Base-by-base conservation (phyloP, 2,888 invertebrate genomes). In the Peribatodes rhomboidaria region DNA sequence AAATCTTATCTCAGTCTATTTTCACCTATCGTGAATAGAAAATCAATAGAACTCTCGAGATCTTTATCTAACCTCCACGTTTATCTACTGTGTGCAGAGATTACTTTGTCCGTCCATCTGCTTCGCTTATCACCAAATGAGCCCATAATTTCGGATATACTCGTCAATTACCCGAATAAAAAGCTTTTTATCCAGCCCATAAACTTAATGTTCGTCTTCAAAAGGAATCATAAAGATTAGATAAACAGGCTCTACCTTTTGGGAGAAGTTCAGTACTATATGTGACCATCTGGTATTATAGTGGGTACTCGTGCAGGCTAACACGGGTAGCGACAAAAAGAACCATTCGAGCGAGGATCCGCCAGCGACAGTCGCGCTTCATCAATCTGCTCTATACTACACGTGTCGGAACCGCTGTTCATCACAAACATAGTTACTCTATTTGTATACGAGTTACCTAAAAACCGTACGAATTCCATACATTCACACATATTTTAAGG, bases 291-390 rank as follows among this genome's bases (percentile, higher is more conserved):
- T 42, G 18, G 18, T 35, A 35, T 50, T 18, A 8, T 35, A 35
- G 16, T 20, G 20, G 35, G 3, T 35, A 35, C 35, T 35, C 20
- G 20, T 50, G 50, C 35, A 33, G 33, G n/a, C 31, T 33, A 27
- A 27, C 14, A 14, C 88, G 89, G 89, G 88, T 90, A 86, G 85
- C 80, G 79, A 91, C 89, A 91, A 89, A 87, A 82, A n/a, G 84
- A 80, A 75, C 79, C 88, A 87, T 68, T 87, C 83, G 86, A 82
- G 87, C 91, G 82, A 71, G 84, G 86, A 84, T 92, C 92, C 92
- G 90, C 86, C 72, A 74, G 80, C 80, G 83, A 84, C 77, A 85
- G 88, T 88, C 87, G 89, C 87, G 90, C 83, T 85, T 86, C 89
- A 92, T 89, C 89, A 84, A 85, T 81, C 72, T 73, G 78, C 76